Evolutionary conservation across 2,113 vertebrate species (phyloP), one percentile per base, ranked within the genome.

Genomic region (Syngnathus scovelli): DNA sequence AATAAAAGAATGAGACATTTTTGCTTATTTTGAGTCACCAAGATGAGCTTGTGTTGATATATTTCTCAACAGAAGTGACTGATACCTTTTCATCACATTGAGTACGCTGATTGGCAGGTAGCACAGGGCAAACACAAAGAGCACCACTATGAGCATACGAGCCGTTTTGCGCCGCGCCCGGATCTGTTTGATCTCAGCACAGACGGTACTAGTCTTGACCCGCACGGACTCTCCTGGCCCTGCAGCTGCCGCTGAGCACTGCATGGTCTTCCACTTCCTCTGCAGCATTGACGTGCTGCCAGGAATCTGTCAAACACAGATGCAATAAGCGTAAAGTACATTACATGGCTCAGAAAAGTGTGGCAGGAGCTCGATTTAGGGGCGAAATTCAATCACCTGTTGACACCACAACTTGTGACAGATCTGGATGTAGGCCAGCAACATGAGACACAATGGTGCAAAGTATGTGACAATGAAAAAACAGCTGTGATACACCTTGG

Each of bases 51-150:
- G 37, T 43, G 19, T 7, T 43, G 21, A 61, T 23, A 6, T 10
- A 61, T 23, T 23, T 41, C 43, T n/a, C 38, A 61, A 11, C 36
- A 39, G 38, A 39, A 19, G n/a, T 1, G 15, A 46, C 11, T 6
- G 48, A 77, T 93, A 98, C 96, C 96, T 95, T 89, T 98, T 99
- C 85, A 99, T 89, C 75, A 99, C 87, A 76, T 99, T 99, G 81
- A 99, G 95, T 69, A 97, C 90, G 82, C 96, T 99, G 85, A 99
- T 95, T 51, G 96, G 96, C 56, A 99, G 90, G 87, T 99, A 99
- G 83, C 96, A 99, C 78, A 98, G 88, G 23, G 95, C 94, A 71
- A 99, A 99, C 72, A 98, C 93, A 83, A 96, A 83, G 41, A 99
- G 93, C 68, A 99, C 95, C 0, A 98, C 95, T 90, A 99, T 96